Evolutionary conservation across 2,113 vertebrate species (phyloP).

Genomic region (Syngnathus typhle): DNA sequence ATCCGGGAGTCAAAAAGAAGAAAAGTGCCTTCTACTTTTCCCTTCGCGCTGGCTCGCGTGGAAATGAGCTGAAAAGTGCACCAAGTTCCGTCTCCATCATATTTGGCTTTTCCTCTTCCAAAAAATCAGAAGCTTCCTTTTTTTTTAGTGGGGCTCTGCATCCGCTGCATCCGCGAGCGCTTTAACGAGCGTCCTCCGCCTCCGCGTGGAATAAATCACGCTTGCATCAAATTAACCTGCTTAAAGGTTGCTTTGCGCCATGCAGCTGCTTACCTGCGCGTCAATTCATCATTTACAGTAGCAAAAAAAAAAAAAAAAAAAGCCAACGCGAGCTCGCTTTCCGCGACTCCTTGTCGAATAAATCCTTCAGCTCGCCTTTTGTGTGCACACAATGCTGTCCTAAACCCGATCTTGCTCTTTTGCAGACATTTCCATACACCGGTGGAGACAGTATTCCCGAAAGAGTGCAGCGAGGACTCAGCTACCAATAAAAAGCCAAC

Average conservation of each 20-base stretch:
- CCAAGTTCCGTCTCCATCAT: conserved; percentile 49
- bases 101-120: conserved; percentile 66
- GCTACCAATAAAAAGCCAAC: conserved; percentile 97
- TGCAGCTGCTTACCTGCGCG: conserved; percentile 97
- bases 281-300: conserved; percentile 87
- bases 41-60: conserved; percentile 59
- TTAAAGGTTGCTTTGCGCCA: conserved; percentile 90
- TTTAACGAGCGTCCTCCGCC: conserved; percentile 76
- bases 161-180: conserved; percentile 61
- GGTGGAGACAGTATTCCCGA: conserved; percentile 94
- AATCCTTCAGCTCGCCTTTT: conserved; percentile 88
- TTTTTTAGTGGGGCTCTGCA: conserved; percentile 23
- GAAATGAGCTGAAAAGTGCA: conserved; percentile 65
- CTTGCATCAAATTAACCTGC: conserved; percentile 77
- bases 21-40: conserved; percentile 69
- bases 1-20: conserved; percentile 79
- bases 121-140: conserved; percentile 54
- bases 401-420: conserved; percentile 98
- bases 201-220: conserved; percentile 80
- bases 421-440: conserved; percentile 93
- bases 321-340: not conserved
- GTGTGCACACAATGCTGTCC: conserved; percentile 92
- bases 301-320: not conserved
- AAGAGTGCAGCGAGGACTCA: conserved; percentile 88
- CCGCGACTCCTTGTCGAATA: conserved; percentile 63